Evolutionary conservation across 2,113 vertebrate genomes (phyloP).

Genomic region (Brienomyrus brachyistius): DNA sequence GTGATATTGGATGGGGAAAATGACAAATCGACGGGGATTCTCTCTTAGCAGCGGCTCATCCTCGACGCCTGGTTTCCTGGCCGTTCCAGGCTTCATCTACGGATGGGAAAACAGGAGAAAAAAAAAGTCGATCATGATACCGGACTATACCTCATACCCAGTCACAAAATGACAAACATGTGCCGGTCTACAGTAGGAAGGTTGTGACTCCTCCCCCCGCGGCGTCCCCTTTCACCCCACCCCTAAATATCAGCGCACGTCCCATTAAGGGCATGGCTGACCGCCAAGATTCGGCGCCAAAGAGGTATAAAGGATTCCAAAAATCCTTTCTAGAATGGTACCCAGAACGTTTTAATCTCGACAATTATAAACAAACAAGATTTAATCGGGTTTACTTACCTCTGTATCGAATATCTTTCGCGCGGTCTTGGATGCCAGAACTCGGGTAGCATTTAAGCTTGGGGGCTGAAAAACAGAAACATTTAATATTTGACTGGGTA

Average conservation of each 20-base stretch:
- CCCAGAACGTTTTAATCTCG: neutral
- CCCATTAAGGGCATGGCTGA: neutral
- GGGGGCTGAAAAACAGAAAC: conserved; percentile 64
- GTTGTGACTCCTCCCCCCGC: neutral
- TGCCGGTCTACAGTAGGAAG: neutral
- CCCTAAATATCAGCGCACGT: neutral
- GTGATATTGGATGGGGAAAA: conserved; percentile 93
- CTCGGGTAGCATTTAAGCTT: conserved; percentile 55
- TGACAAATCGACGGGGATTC: conserved; percentile 82
- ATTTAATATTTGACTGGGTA: neutral
- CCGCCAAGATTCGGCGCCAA: conserved; percentile 18
- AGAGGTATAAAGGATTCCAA: neutral
- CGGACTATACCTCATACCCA: neutral
- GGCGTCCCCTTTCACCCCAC: neutral
- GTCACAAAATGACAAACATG: neutral
- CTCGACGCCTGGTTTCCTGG: conserved; percentile 29
- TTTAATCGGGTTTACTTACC: conserved; percentile 51
- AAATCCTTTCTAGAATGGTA: neutral
- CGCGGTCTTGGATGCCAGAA: conserved; percentile 75
- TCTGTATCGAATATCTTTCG: conserved; percentile 73
- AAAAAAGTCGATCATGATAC: neutral
- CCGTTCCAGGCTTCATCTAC: conserved; percentile 39
- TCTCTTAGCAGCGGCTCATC: conserved; percentile 84
- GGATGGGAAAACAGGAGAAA: neutral
- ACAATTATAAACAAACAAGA: neutral